Percentiles rank a stretch among this genome's conserved stretches.
These are phyloP conservation scores for Danio choprae DNA, from an alignment of 2,797 vertebrate species.

Conservation along the genomic window DNA sequence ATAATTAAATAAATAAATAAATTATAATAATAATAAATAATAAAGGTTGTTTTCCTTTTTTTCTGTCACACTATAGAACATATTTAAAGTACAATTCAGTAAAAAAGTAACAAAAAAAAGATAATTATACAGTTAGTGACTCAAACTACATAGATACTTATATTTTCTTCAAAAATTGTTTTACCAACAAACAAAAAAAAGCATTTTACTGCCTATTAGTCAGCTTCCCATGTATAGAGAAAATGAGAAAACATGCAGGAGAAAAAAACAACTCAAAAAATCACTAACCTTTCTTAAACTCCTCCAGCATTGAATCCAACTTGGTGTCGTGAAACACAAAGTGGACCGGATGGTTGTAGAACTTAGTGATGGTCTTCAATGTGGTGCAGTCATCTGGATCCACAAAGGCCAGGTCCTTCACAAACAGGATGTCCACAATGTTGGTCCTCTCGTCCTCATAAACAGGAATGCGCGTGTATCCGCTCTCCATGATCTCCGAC, in stretches of 20 bases:
- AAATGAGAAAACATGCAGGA: neutral
- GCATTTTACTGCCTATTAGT: neutral
- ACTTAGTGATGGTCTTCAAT: conserved; percentile 96
- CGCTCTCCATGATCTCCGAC: conserved; percentile 98
- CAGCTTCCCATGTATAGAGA: neutral
- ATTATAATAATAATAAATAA: too few species aligned
- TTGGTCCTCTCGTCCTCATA: conserved; percentile 91
- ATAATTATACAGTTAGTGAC: too few species aligned
- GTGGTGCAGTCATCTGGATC: conserved; percentile 96
- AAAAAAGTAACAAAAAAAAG: too few species aligned
- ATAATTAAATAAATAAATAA: too few species aligned
- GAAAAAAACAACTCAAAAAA: conserved; percentile 42
- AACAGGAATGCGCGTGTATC: conserved; percentile 94
- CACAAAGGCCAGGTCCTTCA: conserved; percentile 96
- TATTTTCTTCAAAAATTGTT: too few species aligned
- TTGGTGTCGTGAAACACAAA: conserved; percentile 98
- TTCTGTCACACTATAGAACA: too few species aligned
- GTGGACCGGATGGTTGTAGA: conserved; percentile 98
- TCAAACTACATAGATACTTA: too few species aligned
- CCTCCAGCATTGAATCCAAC: conserved; percentile 96
- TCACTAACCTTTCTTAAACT: conserved; percentile 94
- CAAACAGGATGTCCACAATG: conserved; percentile 93
- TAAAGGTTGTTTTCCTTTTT: too few species aligned
- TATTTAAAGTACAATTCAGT: too few species aligned
- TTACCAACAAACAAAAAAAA: too few species aligned